Conservation (phyloP, 2,888 invertebrate genomes). For the Neoitamus cyanurus region DNA sequence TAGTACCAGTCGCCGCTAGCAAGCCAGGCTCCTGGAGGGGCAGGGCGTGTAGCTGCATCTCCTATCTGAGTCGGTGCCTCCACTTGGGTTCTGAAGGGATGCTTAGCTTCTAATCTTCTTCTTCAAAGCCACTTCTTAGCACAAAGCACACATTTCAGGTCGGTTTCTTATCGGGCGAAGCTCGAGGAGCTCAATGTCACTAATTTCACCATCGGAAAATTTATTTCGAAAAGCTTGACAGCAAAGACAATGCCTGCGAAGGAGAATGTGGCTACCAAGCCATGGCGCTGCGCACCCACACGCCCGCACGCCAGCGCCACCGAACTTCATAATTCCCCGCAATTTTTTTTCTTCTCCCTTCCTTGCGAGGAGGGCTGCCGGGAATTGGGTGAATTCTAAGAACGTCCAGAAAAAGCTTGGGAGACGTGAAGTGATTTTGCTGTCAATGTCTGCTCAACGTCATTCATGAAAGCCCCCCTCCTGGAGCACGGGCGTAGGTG, state of each 20-base stretch:
- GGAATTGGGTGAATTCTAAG: neutral
- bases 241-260: neutral
- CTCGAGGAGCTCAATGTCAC: slow-evolving; percentile 4
- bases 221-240: slow-evolving; percentile 17
- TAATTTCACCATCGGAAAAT: slow-evolving; percentile 15
- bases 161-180: slow-evolving; percentile 15
- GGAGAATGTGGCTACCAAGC: neutral
- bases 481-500: neutral
- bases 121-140: slow-evolving; percentile 6
- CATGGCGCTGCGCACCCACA: neutral
- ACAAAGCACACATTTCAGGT: slow-evolving; percentile 34
- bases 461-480: neutral
- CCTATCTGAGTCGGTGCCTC: neutral
- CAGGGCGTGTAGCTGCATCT: neutral
- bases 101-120: slow-evolving; percentile 27
- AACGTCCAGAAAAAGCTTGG: slow-evolving; percentile 22
- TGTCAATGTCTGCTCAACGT: slow-evolving; percentile 37
- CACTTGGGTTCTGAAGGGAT: neutral
- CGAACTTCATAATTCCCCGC: neutral
- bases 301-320: neutral
- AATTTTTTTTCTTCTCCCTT: neutral
- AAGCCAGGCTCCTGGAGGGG: neutral
- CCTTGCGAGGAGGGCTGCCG: neutral
- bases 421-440: slow-evolving; percentile 36
- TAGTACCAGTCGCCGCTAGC: neutral